Conservation (phyloP, 1,140 invertebrate genomes). For the Heliconius hewitsoni region DNA sequence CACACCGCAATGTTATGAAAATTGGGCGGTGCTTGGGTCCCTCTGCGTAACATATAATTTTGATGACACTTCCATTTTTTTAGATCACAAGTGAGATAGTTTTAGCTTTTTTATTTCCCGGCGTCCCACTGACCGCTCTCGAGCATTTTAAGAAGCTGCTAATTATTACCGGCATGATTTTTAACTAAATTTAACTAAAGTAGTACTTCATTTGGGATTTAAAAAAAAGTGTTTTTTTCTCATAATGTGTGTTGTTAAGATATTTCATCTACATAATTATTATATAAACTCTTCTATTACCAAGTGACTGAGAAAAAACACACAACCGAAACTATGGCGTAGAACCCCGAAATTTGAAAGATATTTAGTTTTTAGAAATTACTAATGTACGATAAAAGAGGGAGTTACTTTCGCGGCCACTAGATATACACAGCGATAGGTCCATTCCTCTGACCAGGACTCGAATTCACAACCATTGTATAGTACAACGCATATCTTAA, state of each 20-base stretch:
- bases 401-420: too few species aligned
- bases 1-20: too few species aligned
- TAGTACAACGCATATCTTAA: too few species aligned
- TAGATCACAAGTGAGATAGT: background rate
- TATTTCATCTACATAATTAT: background rate
- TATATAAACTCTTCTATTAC: background rate
- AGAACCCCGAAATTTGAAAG: too few species aligned
- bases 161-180: slow-evolving; percentile 1
- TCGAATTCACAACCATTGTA: too few species aligned
- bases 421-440: too few species aligned
- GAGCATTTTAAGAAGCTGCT: slow-evolving; percentile 12
- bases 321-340: too few species aligned
- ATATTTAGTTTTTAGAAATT: too few species aligned
- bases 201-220: background rate
- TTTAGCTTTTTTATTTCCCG: background rate
- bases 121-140: slow-evolving; percentile 6
- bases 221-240: background rate
- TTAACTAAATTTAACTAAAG: background rate
- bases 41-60: background rate
- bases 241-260: background rate
- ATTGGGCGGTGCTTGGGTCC: too few species aligned
- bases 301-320: too few species aligned
- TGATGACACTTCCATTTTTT: background rate
- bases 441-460: too few species aligned
- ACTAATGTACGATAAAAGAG: too few species aligned